Percentiles rank a stretch among this genome's conserved stretches.
phyloP scores from a whole-genome alignment of 2,888 invertebrate species.

The Rhyacophila evoluta region DNA sequence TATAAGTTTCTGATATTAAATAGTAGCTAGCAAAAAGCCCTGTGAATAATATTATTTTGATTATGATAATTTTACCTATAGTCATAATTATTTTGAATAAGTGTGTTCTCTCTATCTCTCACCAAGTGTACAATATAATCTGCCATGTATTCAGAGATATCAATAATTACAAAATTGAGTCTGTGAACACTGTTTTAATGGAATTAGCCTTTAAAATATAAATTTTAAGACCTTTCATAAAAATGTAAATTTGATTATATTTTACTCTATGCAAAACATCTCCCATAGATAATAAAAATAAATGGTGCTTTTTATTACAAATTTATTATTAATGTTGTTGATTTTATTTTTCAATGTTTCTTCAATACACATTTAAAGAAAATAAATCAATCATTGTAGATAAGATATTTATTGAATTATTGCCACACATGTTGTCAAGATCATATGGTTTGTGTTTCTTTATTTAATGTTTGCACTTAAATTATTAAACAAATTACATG shows the following conservation, averaged over 20 bases:
- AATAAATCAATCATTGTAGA: neutral
- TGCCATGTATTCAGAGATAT: neutral
- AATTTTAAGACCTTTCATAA: neutral
- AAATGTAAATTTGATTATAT: neutral
- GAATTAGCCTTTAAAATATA: neutral
- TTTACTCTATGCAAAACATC: neutral
- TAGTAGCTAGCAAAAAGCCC: neutral
- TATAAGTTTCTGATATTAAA: slow-evolving; percentile 11
- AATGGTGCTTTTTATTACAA: slow-evolving; percentile 24
- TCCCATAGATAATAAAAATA: slow-evolving; percentile 6
- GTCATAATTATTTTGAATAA: slow-evolving; percentile 1
- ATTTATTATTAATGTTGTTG: slow-evolving; percentile 15
- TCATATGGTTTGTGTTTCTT: neutral
- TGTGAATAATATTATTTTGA: slow-evolving; percentile 14
- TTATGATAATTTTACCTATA: slow-evolving; percentile 7
- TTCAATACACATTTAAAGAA: neutral
- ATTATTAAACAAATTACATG: neutral
- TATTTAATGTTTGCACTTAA: neutral
- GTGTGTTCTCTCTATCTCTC: neutral
- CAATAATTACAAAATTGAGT: neutral
- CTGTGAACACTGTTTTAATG: neutral
- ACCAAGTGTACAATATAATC: neutral
- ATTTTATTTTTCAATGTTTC: slow-evolving; percentile 22
- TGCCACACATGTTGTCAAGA: neutral
- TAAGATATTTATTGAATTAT: slow-evolving; percentile 18